Evolutionary conservation across 2,888 invertebrate species (phyloP), one percentile per base, ranked within the genome.

Genomic region (Cephalotes varians): DNA sequence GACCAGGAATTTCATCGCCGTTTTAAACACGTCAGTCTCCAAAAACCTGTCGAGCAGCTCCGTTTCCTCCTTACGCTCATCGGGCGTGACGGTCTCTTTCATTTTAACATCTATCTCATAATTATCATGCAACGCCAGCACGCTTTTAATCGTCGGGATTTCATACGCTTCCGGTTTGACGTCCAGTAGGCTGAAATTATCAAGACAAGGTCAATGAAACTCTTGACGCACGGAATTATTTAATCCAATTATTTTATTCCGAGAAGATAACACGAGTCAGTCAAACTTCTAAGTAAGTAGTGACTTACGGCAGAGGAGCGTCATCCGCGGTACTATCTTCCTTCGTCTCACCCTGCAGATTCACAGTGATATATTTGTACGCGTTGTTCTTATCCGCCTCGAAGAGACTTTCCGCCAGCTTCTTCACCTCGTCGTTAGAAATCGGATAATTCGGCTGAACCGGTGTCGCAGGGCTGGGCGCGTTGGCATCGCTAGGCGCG

Each of bases 1-100:
- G 9, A 95, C 93, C 9, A 97, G 93, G 93, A 97, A 98, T 77
- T 96, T 96, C 95, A 97, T 96, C 1, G 97, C 95, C 88, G 96
- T 95, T 84, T 96, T 95, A 96, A 98, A 97, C 0, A 98, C 97
- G 18, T 96, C 95, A 0, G 98, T 98, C 21, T 96, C 95, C 95
- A 98, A 95, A 56, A 98, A 95, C 0, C 96, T 96, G 92, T 98
- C 97, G 86, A 99, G 95, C 86, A 99, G 97, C 37, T 96, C 96
- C 87, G 97, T 96, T 94, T 98, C 97, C 95, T 98, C 98, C 74
- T 95, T 96, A 81, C 96, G 96, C 94, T 98, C 98, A 93, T 96
- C 93, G 0, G 96, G 94, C 0, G 97, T 97, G 25, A 98, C 96
- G 85, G 96, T 95, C 94, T 98, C 98, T 91, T 97, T 97, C 31